These are phyloP conservation scores for Protophormia terraenovae DNA, from an alignment of 2,888 invertebrate genomes.

Conservation along the genomic window DNA sequence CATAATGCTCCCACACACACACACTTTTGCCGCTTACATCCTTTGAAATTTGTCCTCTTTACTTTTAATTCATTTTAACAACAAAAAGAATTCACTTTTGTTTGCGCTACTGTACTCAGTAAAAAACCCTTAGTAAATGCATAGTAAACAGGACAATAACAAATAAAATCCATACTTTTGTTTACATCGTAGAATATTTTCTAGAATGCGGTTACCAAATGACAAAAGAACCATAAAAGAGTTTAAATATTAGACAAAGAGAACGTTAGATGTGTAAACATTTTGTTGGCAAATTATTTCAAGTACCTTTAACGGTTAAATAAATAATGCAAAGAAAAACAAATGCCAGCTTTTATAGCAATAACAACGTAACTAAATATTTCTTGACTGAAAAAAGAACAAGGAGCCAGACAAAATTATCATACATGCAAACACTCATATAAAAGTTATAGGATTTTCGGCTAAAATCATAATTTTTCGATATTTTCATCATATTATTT, in stretches of 20 bases:
- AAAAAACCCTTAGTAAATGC: not conserved
- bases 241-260: not conserved
- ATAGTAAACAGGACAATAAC: not conserved
- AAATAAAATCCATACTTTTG: not conserved
- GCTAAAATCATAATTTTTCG: too few relatives aligned
- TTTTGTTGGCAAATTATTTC: conserved; percentile 60
- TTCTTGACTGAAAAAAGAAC: not conserved
- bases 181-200: not conserved
- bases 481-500: too few relatives aligned
- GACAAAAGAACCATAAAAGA: not conserved
- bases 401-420: conserved; percentile 9
- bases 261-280: conserved; percentile 24
- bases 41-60: not conserved
- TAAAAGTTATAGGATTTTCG: too few relatives aligned
- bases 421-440: not conserved
- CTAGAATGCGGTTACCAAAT: not conserved
- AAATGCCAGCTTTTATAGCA: not conserved
- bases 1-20: not conserved
- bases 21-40: not conserved
- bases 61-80: not conserved
- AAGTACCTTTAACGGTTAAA: conserved; percentile 49
- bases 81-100: conserved; percentile 25
- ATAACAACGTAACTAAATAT: not conserved
- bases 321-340: conserved; percentile 2
- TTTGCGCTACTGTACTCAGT: conserved; percentile 33